Evolutionary conservation across 2,888 invertebrate species (phyloP).

Genomic region (Caenorhabditis sp.): DNA sequence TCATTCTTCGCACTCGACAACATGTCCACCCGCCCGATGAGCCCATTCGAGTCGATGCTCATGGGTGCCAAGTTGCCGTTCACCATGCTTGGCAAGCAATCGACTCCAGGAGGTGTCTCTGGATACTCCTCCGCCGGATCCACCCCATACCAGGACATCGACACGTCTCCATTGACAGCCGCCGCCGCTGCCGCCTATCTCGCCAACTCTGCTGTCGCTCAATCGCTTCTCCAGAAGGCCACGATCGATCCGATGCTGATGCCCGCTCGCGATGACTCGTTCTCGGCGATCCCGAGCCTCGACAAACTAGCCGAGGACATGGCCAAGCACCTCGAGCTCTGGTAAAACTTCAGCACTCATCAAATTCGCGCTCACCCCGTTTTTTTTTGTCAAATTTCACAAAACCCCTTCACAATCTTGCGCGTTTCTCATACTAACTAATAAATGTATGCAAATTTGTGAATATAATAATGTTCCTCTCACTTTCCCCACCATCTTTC

Average conservation of each 20-base stretch:
- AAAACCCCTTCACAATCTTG: not conserved
- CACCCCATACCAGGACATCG: slow-evolving; percentile 52
- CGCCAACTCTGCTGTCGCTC: slow-evolving; percentile 16
- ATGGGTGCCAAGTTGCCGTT: slow-evolving; percentile 46
- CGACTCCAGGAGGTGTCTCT: slow-evolving; percentile 44
- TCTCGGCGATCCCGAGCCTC: slow-evolving; percentile 59
- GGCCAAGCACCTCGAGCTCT: slow-evolving; percentile 73
- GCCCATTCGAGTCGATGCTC: slow-evolving; percentile 60
- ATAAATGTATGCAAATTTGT: slow-evolving; percentile 56
- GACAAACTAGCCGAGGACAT: slow-evolving; percentile 74
- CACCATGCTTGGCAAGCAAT: slow-evolving; percentile 51
- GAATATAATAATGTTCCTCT: slow-evolving; percentile 50
- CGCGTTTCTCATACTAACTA: slow-evolving; percentile 51
- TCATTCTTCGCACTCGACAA: slow-evolving; percentile 67
- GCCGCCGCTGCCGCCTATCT: slow-evolving; percentile 32
- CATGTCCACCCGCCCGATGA: slow-evolving; percentile 48
- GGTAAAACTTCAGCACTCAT: slow-evolving; percentile 31
- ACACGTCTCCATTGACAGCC: slow-evolving; percentile 27
- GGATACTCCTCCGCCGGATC: slow-evolving; percentile 52
- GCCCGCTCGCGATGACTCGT: slow-evolving; percentile 39
- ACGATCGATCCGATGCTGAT: slow-evolving; percentile 21
- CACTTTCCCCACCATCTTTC: not conserved
- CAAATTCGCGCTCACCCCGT: too few relatives aligned
- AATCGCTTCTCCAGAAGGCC: slow-evolving; percentile 7
- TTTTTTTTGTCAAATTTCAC: slow-evolving; percentile 30